Evolutionary conservation across 2,797 vertebrate genomes (phyloP).

Genomic region (Distichodus sexfasciatus): DNA sequence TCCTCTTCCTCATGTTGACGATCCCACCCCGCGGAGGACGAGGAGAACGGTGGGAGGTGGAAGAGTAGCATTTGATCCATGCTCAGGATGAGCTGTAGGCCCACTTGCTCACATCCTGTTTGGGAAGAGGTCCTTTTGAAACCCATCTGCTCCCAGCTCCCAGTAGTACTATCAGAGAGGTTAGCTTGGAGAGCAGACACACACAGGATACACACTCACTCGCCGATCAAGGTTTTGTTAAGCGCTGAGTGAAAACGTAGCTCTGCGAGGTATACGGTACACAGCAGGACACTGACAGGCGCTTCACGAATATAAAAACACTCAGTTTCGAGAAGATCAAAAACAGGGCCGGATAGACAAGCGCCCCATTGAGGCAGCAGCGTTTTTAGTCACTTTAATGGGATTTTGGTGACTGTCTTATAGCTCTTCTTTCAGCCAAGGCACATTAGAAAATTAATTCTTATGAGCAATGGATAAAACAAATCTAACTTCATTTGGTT

Average conservation of each 20-base stretch:
- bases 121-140: slow-evolving; percentile 67
- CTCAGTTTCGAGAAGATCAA: neutral
- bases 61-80: slow-evolving; percentile 64
- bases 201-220: slow-evolving; percentile 4
- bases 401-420: slow-evolving; percentile 1
- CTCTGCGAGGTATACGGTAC: neutral
- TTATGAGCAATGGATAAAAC: neutral
- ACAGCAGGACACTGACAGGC: neutral
- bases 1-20: slow-evolving; percentile 46
- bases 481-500: neutral
- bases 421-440: neutral
- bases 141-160: slow-evolving; percentile 67
- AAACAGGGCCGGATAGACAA: neutral
- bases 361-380: neutral
- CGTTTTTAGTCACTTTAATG: neutral
- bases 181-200: neutral
- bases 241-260: neutral
- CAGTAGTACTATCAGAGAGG: slow-evolving; percentile 56
- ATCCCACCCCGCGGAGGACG: slow-evolving; percentile 51
- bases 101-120: slow-evolving; percentile 73
- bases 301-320: neutral
- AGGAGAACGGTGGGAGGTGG: slow-evolving; percentile 57
- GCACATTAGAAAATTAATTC: neutral
- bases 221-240: neutral
- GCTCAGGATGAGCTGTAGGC: slow-evolving; percentile 55